phyloP scores from a whole-genome alignment of 2,113 vertebrate genomes.

The Ariopsis seemanni region DNA sequence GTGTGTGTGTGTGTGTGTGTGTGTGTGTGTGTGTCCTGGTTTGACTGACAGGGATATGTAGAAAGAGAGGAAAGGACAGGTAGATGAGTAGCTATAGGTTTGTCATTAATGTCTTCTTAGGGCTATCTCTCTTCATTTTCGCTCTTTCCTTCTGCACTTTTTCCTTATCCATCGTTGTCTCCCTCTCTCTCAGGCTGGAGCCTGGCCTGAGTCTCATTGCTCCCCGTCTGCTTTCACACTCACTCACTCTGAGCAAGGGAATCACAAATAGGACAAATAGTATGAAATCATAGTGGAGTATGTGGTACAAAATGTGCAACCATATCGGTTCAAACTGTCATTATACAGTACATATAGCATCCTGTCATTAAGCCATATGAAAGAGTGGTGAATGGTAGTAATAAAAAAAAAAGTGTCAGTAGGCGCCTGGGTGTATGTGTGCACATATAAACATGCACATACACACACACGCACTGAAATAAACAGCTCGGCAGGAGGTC shows the following conservation, averaged over 20 bases:
- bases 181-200: not conserved
- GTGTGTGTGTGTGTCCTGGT: not conserved
- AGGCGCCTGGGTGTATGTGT: not conserved
- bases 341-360: not conserved
- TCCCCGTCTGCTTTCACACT: constrained; percentile 51
- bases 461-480: constrained; percentile 18
- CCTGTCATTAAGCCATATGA: constrained; percentile 19
- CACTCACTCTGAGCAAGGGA: constrained; percentile 9
- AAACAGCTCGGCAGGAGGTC: constrained; percentile 17
- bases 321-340: not conserved
- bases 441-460: not conserved
- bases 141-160: not conserved
- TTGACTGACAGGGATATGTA: not conserved
- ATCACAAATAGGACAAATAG: not conserved
- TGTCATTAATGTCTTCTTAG: not conserved
- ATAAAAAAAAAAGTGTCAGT: constrained; percentile 1
- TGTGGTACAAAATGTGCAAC: constrained; percentile 5
- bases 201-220: not conserved
- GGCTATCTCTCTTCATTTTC: not conserved
- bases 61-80: constrained; percentile 1
- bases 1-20: too few species aligned
- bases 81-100: constrained; percentile 5
- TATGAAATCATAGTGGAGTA: constrained; percentile 1
- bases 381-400: constrained; percentile 6
- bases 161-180: too few species aligned